Evolutionary conservation across 1,140 invertebrate genomes (phyloP).

Genomic region (Trinorchestia longiramus): DNA sequence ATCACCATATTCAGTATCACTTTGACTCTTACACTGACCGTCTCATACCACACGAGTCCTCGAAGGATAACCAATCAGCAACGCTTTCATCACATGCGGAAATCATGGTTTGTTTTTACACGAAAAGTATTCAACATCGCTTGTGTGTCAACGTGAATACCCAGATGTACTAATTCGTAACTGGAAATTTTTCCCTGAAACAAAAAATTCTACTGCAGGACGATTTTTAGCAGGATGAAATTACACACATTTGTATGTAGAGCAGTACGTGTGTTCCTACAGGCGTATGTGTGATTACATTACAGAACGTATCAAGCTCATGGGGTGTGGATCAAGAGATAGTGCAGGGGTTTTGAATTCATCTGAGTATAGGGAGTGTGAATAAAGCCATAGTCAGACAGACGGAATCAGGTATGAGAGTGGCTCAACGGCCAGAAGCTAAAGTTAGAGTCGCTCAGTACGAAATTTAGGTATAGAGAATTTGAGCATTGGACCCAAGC

Average conservation of each 20-base stretch:
- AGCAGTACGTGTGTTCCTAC: no score
- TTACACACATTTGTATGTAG: neutral
- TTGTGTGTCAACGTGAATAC: neutral
- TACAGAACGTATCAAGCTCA: neutral
- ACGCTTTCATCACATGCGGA: neutral
- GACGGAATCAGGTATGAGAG: neutral
- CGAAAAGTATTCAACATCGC: neutral
- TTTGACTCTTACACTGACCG: neutral
- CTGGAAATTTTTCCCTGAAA: neutral
- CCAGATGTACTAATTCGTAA: neutral
- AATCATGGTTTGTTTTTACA: neutral
- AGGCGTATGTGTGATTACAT: neutral
- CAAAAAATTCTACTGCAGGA: neutral
- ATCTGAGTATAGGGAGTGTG: neutral
- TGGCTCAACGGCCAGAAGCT: neutral
- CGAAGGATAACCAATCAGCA: neutral
- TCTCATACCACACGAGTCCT: neutral
- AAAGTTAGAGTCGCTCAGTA: neutral
- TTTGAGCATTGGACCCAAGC: neutral
- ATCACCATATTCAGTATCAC: no score
- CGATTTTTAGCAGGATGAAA: neutral
- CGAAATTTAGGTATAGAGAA: neutral
- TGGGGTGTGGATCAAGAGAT: neutral
- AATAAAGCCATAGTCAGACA: neutral
- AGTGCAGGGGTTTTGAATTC: neutral